Evolutionary conservation across 2,888 invertebrate species (phyloP).

Genomic region (Micoletzkya japonica): DNA sequence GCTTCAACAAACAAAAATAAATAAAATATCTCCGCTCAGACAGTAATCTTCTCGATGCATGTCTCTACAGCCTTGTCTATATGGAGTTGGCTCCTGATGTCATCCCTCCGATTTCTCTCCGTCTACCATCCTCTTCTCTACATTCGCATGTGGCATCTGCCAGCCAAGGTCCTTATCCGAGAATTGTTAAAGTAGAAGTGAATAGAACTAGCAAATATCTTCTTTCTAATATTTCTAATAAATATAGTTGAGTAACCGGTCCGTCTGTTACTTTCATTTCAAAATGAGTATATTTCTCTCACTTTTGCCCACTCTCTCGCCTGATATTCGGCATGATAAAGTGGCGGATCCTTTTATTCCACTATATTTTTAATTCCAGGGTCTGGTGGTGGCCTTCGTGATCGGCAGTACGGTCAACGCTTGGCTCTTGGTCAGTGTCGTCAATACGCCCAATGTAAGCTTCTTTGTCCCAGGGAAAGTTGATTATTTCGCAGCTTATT

Average conservation of each 20-base stretch:
- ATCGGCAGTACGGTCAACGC: constrained; percentile 36
- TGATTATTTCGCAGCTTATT: too few relatives aligned
- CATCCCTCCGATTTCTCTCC: constrained; percentile 36
- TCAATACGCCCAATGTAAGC: neutral
- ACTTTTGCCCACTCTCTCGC: too few relatives aligned
- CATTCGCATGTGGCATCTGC: constrained; percentile 43
- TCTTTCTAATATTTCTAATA: too few relatives aligned
- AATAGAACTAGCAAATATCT: too few relatives aligned
- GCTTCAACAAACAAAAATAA: too few relatives aligned
- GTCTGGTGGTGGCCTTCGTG: constrained; percentile 31
- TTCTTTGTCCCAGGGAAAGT: too few relatives aligned
- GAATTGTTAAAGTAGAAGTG: neutral
- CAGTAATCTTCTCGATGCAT: constrained; percentile 39
- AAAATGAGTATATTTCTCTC: too few relatives aligned
- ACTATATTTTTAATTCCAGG: too few relatives aligned
- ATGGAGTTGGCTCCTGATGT: constrained; percentile 47
- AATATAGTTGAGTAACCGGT: too few relatives aligned
- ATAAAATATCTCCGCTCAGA: constrained; percentile 27
- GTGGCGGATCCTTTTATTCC: too few relatives aligned
- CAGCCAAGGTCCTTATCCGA: constrained; percentile 31
- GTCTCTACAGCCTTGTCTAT: constrained; percentile 40
- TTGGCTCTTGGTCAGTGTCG: constrained; percentile 35
- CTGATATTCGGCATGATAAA: too few relatives aligned
- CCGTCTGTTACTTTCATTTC: too few relatives aligned
- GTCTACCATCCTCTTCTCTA: constrained; percentile 49